Conservation (phyloP, 2,113 vertebrate species). For the Scalopus aquaticus region DNA sequence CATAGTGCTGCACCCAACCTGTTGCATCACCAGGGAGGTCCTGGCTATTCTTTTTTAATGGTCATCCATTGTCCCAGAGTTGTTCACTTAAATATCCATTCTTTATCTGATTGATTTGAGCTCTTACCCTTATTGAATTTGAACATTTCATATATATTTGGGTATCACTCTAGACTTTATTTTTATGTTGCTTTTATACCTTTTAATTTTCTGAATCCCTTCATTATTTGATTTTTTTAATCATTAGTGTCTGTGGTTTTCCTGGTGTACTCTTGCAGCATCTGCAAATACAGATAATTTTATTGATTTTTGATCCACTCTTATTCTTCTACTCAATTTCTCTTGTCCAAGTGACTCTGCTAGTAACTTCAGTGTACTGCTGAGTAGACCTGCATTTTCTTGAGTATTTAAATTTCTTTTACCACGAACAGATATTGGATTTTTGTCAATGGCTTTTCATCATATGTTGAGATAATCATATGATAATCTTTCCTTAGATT, state of each 20-base stretch:
- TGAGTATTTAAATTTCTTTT: not conserved
- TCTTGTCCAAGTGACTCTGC: not conserved
- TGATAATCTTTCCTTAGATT: not conserved
- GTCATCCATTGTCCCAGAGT: not conserved
- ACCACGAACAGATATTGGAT: not conserved
- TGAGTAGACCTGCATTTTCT: not conserved
- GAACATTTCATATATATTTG: not conserved
- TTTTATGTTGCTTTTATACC: not conserved
- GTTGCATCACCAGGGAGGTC: no score
- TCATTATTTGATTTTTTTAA: not conserved
- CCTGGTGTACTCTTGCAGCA: not conserved
- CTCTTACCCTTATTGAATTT: not conserved
- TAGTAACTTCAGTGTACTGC: not conserved
- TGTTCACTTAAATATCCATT: not conserved
- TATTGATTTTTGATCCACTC: not conserved
- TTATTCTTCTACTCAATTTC: not conserved
- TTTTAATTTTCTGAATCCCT: not conserved
- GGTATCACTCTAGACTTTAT: not conserved
- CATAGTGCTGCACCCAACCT: no score
- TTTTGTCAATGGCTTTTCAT: not conserved
- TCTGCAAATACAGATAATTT: not conserved
- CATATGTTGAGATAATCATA: not conserved
- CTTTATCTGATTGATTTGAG: not conserved
- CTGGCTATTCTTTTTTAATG: not conserved
- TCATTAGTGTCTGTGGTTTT: not conserved